Base-by-base conservation (phyloP, 2,888 invertebrate species). In the Phasia obesa region DNA sequence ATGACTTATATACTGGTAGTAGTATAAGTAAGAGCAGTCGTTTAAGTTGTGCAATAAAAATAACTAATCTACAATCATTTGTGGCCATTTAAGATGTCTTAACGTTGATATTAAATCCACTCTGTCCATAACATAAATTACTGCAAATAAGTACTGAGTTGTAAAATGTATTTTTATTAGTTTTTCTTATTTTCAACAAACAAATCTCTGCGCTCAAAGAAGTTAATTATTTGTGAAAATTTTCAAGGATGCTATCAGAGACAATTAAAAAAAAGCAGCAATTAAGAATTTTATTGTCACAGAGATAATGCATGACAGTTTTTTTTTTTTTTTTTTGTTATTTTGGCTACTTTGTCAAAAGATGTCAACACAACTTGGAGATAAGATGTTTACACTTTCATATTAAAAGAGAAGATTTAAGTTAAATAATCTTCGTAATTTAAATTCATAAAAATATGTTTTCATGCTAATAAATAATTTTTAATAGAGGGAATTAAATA, bases 11-110 rank as follows among this genome's bases (percentile, higher is more conserved):
- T 35, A n/a, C n/a, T 42, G 2, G 15, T n/a, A 0, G 13, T n/a
- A 11, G 38, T n/a, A 5, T 42, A 15, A 42, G 5, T 42, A 42
- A 42, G 15, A 42, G 35, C 11, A 35, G 35, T 42, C 44, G 17
- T 47, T 38, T 11, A 4, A 11, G 7, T 65, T 55, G 47, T 23
- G 55, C 64, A 74, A 65, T 74, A 73, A 65, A 65, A 79, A 47
- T 49, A 76, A 77, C 53, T 83, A 83, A 83, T 83, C 83, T 57
- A 13, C 59, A 47, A 76, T 73, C 75, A 83, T 83, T 79, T 83
- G 83, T 76, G 83, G 83, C 67, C 79, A 31, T 79, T 83, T 76
- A 79, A 83, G 83, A 83, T 83, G 71, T 75, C 75, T 64, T 67
- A 75, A 57, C 71, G 65, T 67, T 83, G 83, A 78, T 82, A 74